Conservation (phyloP, 2,797 vertebrate species). For the Sus cebifrons region DNA sequence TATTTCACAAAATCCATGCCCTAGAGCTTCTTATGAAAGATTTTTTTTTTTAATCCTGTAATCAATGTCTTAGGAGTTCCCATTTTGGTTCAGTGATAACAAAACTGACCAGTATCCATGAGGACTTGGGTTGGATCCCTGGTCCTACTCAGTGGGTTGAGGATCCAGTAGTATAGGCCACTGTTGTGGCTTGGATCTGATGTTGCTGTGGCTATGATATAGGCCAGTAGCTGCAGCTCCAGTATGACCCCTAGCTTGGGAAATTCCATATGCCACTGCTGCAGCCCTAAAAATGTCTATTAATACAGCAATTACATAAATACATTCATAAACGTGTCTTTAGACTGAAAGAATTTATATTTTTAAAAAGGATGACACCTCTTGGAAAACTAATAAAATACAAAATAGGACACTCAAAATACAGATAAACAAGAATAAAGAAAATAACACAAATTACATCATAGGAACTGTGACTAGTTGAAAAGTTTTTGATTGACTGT, state of each 20-base stretch:
- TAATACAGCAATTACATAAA: not conserved
- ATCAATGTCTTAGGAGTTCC: not conserved
- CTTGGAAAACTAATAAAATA: not conserved
- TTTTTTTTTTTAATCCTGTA: too few relatives aligned
- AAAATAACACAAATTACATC: not conserved
- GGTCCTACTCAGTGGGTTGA: too few relatives aligned
- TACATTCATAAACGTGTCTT: not conserved
- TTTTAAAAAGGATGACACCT: not conserved
- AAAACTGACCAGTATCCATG: too few relatives aligned
- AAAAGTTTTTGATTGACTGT: not conserved
- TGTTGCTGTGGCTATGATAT: too few relatives aligned
- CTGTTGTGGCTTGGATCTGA: too few relatives aligned
- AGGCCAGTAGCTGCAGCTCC: too few relatives aligned
- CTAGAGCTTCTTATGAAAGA: not conserved
- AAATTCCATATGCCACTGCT: too few relatives aligned
- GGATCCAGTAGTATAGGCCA: too few relatives aligned
- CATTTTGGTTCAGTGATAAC: too few relatives aligned
- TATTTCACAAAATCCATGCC: not conserved
- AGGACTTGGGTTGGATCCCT: too few relatives aligned
- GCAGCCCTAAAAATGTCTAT: not conserved
- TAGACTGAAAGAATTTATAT: not conserved
- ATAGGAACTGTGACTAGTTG: not conserved
- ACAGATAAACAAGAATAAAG: not conserved
- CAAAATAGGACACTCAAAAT: not conserved
- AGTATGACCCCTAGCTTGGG: too few relatives aligned